Percentiles rank a stretch among this genome's conserved stretches.
phyloP scores from a whole-genome alignment of 2,113 vertebrate genomes.

The Dromaius novaehollandiae region DNA sequence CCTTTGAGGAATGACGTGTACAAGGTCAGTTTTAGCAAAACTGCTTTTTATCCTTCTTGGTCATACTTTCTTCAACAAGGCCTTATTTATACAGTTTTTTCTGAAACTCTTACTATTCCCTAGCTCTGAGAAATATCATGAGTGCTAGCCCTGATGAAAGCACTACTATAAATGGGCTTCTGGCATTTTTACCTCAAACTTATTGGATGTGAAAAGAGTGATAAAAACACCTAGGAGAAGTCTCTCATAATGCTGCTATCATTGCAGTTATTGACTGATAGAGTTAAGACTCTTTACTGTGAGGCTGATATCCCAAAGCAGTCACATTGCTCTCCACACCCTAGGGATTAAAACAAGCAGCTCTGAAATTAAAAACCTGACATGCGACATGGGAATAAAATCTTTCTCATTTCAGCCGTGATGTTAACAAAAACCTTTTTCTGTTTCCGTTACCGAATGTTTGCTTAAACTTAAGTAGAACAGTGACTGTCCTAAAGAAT shows the following conservation, averaged over 20 bases:
- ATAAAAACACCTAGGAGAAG: background rate
- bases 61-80: slow-evolving; percentile 41
- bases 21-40: slow-evolving; percentile 50
- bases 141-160: background rate
- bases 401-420: background rate
- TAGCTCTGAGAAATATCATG: background rate
- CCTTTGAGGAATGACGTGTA: slow-evolving; percentile 8
- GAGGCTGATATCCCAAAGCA: background rate
- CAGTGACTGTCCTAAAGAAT: background rate
- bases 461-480: background rate
- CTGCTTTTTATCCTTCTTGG: slow-evolving; percentile 30
- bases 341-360: background rate
- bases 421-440: background rate
- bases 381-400: background rate
- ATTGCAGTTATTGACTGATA: background rate
- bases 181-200: background rate
- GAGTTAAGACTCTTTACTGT: background rate
- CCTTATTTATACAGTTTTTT: slow-evolving; percentile 3
- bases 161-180: background rate
- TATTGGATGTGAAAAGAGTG: background rate
- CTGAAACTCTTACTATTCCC: background rate
- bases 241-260: background rate
- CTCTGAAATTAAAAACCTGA: slow-evolving; percentile 3
- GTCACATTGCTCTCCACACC: background rate
- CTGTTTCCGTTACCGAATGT: background rate